Percentiles rank a stretch among this genome's conserved stretches.
These are phyloP conservation scores for Cydia pomonella DNA, from an alignment of 1,140 invertebrate genomes.

Conservation along the genomic window DNA sequence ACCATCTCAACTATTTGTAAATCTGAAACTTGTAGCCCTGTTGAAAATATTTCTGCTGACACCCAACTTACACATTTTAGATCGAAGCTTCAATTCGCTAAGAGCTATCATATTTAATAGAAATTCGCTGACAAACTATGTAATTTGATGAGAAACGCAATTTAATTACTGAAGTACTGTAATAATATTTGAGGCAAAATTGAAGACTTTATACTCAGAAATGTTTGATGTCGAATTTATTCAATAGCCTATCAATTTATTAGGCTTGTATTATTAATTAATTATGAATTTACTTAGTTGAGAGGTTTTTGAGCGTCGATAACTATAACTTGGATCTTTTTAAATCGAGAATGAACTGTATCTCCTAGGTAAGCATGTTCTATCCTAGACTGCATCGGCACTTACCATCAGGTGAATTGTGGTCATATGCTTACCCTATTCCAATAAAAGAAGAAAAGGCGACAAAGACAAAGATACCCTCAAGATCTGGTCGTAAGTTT, in stretches of 20 bases:
- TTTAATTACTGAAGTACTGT: not conserved
- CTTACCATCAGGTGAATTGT: too few species aligned
- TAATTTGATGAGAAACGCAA: slow-evolving; percentile 5
- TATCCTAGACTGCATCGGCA: too few species aligned
- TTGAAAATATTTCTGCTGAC: slow-evolving; percentile 9
- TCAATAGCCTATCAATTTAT: not conserved
- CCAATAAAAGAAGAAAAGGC: too few species aligned
- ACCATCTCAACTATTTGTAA: slow-evolving; percentile 8
- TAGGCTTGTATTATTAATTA: too few species aligned
- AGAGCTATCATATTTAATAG: not conserved
- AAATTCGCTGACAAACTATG: not conserved
- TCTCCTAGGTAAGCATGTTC: too few species aligned
- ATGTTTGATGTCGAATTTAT: slow-evolving; percentile 1
- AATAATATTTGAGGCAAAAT: slow-evolving; percentile 11
- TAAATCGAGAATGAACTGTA: too few species aligned
- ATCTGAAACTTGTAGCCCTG: not conserved
- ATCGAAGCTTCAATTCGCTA: not conserved
- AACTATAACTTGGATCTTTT: too few species aligned
- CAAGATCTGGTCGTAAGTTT: too few species aligned
- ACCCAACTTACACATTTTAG: not conserved
- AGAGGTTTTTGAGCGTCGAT: too few species aligned
- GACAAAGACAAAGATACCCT: too few species aligned
- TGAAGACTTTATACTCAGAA: not conserved
- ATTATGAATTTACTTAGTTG: too few species aligned
- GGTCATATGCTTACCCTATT: too few species aligned